Conservation (phyloP, 2,113 vertebrate genomes). For the Candoia aspera region DNA sequence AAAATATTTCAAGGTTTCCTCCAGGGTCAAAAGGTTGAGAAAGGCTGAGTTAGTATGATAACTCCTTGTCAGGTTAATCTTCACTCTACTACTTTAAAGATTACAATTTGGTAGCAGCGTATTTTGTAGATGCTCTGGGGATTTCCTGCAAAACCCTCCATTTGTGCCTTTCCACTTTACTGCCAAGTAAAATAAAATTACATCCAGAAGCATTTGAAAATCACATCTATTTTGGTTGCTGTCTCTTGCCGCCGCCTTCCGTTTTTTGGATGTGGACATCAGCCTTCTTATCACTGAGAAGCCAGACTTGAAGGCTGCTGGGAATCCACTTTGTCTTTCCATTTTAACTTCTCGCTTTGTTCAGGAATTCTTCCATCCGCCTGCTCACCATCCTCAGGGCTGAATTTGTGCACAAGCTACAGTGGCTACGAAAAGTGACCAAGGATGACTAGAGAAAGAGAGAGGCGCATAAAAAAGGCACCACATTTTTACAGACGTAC, state of each 20-base stretch:
- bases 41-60: no score
- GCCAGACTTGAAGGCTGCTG: not conserved
- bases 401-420: slow-evolving; percentile 30
- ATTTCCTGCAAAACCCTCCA: no score
- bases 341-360: slow-evolving; percentile 22
- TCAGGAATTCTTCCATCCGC: slow-evolving; percentile 10
- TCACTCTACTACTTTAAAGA: no score
- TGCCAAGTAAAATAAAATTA: not conserved
- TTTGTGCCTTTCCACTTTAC: no score
- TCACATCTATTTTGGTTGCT: no score
- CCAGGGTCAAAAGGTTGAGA: no score
- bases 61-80: no score
- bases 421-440: not conserved
- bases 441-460: not conserved
- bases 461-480: slow-evolving; percentile 21
- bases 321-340: not conserved
- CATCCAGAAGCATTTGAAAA: not conserved
- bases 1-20: no score
- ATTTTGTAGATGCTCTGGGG: no score
- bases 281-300: not conserved
- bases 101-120: no score
- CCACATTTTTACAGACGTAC: not conserved
- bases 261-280: not conserved
- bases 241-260: not conserved
- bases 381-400: not conserved